Evolutionary conservation across 2,888 invertebrate species (phyloP), one percentile per base, ranked within the genome.

Genomic region (Melanophora roralis): DNA sequence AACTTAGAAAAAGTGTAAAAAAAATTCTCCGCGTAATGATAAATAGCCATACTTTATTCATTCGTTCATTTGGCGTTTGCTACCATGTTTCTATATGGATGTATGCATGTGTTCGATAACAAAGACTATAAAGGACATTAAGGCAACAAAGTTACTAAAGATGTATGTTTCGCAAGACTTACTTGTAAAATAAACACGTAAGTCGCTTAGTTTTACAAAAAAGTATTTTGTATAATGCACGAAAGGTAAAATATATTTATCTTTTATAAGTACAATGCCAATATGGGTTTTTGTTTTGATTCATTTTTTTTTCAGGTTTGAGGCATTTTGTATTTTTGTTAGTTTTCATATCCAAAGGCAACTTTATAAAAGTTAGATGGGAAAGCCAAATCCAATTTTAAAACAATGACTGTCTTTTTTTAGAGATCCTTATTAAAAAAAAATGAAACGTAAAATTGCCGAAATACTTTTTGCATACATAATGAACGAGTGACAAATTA

Each of bases 351-450:
- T 59, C 49, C 1, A 32, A n/a, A 38, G 21, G 12, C 32, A 49
- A 32, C 47, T 43, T 45, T 62, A 68, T 57, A 40, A 40, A 62
- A 57, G 69, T 69, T 60, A 73, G 65, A 81, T 80, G 60, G 65
- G 72, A 76, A 81, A 76, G 62, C 78, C 64, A 36, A 68, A 64
- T 75, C 59, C 72, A 78, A 73, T 75, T 75, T 47, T 53, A 36
- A 59, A 23, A 71, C 55, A 73, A 71, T 36, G 27, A 57, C 27
- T 5, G 14, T 19, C 5, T 27, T 40, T 64, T n/a, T 3, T 12
- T 65, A 14, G 34, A 2, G 27, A 59, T 6, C 16, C 32, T 5
- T 1, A 12, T 1, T 9, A 7, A 4, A 16, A 34, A 23, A 7
- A 16, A 16, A 36, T 32, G 11, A 43, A 23, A 34, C 19, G 12